Percentiles rank a stretch among this genome's conserved stretches.
Evolutionary conservation across 2,113 vertebrate species (phyloP).

Genomic region (Petaurus breviceps): DNA sequence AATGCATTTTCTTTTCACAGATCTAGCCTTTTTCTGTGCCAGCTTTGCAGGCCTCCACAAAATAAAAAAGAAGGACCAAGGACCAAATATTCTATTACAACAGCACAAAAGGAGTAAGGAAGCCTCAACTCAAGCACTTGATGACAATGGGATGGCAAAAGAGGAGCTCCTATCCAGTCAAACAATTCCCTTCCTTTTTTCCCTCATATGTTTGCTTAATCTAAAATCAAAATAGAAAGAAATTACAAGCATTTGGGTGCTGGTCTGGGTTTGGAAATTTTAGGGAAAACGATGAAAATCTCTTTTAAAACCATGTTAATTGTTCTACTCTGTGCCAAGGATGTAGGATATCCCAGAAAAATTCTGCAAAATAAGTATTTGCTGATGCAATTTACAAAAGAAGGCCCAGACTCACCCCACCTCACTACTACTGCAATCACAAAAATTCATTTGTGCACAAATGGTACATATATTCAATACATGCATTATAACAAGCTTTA

Average conservation of each 20-base stretch:
- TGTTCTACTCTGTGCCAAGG: background rate
- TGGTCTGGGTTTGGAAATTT: background rate
- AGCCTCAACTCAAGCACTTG: background rate
- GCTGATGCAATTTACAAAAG: background rate
- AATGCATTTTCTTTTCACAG: background rate
- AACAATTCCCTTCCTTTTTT: background rate
- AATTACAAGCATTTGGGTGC: background rate
- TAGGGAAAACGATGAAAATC: background rate
- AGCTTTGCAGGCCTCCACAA: background rate
- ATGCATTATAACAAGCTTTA: background rate
- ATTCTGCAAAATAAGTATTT: background rate
- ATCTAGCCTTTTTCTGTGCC: background rate
- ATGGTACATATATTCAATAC: slow-evolving; percentile 28
- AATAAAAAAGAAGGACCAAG: background rate
- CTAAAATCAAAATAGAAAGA: background rate
- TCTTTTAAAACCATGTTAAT: background rate
- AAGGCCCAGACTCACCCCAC: background rate
- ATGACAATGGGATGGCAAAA: background rate
- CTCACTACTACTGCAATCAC: background rate
- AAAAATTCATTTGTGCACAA: background rate
- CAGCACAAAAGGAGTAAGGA: background rate
- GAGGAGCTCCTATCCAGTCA: background rate
- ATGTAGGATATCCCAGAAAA: background rate
- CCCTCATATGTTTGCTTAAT: background rate
- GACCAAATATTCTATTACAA: background rate